Evolutionary conservation across 2,888 invertebrate species (phyloP), one percentile per base, ranked within the genome.

Genomic region (Lepeophtheirus nordmannii): DNA sequence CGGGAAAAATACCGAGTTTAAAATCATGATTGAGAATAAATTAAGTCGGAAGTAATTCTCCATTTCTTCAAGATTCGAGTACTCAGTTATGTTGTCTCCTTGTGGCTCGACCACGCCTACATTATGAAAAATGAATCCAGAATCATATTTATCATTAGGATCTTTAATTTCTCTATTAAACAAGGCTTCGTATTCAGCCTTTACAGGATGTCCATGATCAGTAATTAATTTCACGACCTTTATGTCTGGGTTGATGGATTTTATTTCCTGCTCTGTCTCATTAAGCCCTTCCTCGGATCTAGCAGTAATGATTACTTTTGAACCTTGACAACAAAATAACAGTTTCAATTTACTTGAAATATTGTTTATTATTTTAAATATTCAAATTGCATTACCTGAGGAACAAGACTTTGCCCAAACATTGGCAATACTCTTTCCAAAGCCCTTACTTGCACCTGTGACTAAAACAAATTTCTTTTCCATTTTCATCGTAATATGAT

Each of bases 401-500:
- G 53, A 14, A 46, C 53, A 46, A 46, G 17, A 46, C 12, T 68
- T 67, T 1, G 73, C 71, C 62, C 76, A 71, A 23, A 70, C 72
- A 14, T 71, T 62, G n/a, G 75, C 74, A 14, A 77, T 70, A 38
- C 72, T 71, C 67, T 69, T 69, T 11, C 77, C 77, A 46, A 75
- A 71, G 9, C 77, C 77, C 56, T 73, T 71, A 68, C 76, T 76
- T 3, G 76, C 76, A 14, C 77, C 77, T 9, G 76, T 74, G 8
- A 77, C 71, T 30, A 76, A 64, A 65, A 73, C 72, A 22, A 75
- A 70, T 5, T 73, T 71, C 61, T 70, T 72, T 11, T 38, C 58
- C 5, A 5, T 17, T 8, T 46, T 46, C 53, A 46, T 46, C 17
- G 2, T 46, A 5, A 1, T 8, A 17, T 46, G 30, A 30, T 2